A percentile compares a stretch with the other conserved stretches of the same genome.
Conservation (phyloP, 2,797 vertebrate genomes). For the Dendrocincla fuliginosa region DNA sequence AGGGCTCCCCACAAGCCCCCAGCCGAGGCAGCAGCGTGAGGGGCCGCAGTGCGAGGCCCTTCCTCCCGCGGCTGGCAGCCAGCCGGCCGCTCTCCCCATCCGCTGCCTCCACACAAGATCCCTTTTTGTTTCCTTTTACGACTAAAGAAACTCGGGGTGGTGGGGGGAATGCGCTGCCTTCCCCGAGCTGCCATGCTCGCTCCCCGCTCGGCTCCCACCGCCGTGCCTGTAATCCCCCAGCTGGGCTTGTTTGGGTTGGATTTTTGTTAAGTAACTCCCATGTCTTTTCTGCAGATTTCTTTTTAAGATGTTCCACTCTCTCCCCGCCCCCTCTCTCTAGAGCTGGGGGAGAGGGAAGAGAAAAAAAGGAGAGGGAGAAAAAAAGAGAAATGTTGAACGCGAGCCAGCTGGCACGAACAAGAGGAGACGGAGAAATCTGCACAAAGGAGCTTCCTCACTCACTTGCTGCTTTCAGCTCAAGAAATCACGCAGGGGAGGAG, state of each 20-base stretch:
- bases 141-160: neutral
- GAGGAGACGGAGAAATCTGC: conserved; percentile 67
- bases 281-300: conserved; percentile 62
- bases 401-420: conserved; percentile 72
- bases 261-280: conserved; percentile 48
- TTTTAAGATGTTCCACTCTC: conserved; percentile 53
- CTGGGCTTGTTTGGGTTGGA: conserved; percentile 68
- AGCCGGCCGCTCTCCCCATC: conserved; percentile 30
- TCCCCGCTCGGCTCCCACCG: neutral
- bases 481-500: conserved; percentile 53
- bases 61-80: conserved; percentile 29
- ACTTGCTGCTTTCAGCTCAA: conserved; percentile 68
- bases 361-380: neutral
- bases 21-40: neutral
- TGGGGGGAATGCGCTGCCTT: neutral
- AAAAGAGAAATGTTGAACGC: conserved; percentile 62
- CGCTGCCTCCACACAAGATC: conserved; percentile 34
- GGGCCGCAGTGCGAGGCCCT: neutral
- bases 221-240: conserved; percentile 40
- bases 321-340: conserved; percentile 53
- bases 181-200: neutral
- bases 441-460: conserved; percentile 76
- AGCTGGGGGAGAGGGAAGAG: conserved; percentile 11
- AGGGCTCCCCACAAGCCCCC: neutral
- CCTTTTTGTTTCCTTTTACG: conserved; percentile 67